Conservation (phyloP, 2,113 vertebrate genomes). For the Hippocampus guttulatus region DNA sequence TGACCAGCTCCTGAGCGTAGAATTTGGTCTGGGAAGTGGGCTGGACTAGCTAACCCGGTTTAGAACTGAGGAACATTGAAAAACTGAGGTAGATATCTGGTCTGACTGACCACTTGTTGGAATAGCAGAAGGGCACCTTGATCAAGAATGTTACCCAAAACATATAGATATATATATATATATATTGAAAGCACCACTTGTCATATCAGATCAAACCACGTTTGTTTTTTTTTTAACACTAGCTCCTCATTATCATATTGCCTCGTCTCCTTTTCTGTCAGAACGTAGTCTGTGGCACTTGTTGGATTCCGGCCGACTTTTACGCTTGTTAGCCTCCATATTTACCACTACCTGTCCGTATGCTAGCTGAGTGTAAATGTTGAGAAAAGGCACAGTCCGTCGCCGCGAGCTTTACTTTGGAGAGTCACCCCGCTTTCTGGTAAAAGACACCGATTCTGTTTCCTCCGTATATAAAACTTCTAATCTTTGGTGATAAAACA, state of each 20-base stretch:
- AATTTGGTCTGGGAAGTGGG: conserved; percentile 95
- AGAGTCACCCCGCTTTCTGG: conserved; percentile 76
- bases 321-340: conserved; percentile 75
- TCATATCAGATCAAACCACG: conserved; percentile 63
- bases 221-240: conserved; percentile 29
- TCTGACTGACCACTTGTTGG: conserved; percentile 90
- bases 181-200: conserved; percentile 48
- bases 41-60: conserved; percentile 94
- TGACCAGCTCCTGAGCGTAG: conserved; percentile 92
- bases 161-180: conserved; percentile 1
- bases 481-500: conserved; percentile 95
- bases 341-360: conserved; percentile 68
- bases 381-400: conserved; percentile 96
- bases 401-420: conserved; percentile 80
- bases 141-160: conserved; percentile 67
- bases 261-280: conserved; percentile 70
- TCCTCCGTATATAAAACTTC: conserved; percentile 80
- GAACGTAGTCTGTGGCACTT: conserved; percentile 85
- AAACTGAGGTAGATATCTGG: conserved; percentile 99
- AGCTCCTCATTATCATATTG: conserved; percentile 68
- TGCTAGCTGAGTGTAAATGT: conserved; percentile 84
- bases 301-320: conserved; percentile 89
- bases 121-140: conserved; percentile 88
- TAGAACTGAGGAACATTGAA: conserved; percentile 86
- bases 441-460: conserved; percentile 78